A percentile compares a stretch with the other conserved stretches of the same genome.
Evolutionary conservation across 1,140 invertebrate species (phyloP).

Genomic region (Brachionus manjavacas): DNA sequence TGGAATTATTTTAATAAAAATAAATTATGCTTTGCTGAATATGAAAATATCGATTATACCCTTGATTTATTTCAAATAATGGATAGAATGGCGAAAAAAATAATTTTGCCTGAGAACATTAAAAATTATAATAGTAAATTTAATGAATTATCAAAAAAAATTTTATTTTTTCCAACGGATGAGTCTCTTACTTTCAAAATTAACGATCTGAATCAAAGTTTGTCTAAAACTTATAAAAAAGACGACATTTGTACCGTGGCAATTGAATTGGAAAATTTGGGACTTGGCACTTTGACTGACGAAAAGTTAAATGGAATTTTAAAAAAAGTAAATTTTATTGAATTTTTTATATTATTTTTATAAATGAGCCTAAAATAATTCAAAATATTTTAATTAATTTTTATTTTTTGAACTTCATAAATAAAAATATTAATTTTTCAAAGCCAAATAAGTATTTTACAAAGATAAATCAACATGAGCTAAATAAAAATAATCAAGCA

Average conservation of each 20-base stretch:
- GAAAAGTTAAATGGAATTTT: not conserved
- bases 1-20: not conserved
- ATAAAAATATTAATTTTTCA: not conserved
- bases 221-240: not conserved
- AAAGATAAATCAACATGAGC: not conserved
- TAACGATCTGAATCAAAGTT: not conserved
- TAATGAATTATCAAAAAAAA: not conserved
- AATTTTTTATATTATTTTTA: not conserved
- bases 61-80: not conserved
- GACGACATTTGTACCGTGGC: not conserved
- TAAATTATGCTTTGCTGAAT: not conserved
- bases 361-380: not conserved
- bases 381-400: not conserved
- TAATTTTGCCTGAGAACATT: not conserved
- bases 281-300: not conserved
- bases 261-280: not conserved
- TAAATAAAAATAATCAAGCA: not conserved
- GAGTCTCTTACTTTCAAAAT: not conserved
- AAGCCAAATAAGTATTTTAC: not conserved
- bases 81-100: not conserved
- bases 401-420: not conserved
- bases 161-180: not conserved
- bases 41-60: not conserved
- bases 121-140: not conserved
- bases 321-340: not conserved